Base-by-base conservation (phyloP, 1,140 invertebrate genomes). In the Drosophila bipectinata region DNA sequence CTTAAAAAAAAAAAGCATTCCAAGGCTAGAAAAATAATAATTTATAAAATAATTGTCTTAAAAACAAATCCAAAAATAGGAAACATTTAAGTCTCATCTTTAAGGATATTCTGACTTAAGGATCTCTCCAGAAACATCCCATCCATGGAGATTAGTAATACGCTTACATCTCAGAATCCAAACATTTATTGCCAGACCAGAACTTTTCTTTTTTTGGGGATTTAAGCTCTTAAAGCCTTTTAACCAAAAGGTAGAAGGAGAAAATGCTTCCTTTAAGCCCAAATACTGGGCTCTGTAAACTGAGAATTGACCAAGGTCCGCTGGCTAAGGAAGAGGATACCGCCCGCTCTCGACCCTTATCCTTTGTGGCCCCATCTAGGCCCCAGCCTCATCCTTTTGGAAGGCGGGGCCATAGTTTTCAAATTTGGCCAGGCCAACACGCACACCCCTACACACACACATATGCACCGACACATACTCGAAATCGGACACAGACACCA, bases 231-330 rank as follows among this genome's bases (percentile, higher is more conserved):
- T 18, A 18, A 34, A 37, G 14, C 18, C 52, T 9, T 9, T 34
- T 10, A 3, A 9, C 32, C 51, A 55, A 54, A 37, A 21, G 7
- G 32, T 9, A 37, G 18, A 55, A 34, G 39, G n/a, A 10, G 32
- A 44, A 28, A 44, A 32, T 44, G 48, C 30, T 53, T 34, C n/a
- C 64, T 69, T 71, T 71, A 58, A 71, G 64, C 64, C 64, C 24
- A 37, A 71, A 44, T 57, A 18, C 45, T 18, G 34, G 4, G 12
- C 51, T 5, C 10, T n/a, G 21, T 55, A 15, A 41, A 21, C 28
- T 15, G 9, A 48, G 10, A 57, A 45, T 52, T 58, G 67, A 69
- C 67, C 66, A 28, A 44, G 32, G 39, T 66, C 41, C 62, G 39
- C 44, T 24, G 64, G 53, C 47, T 30, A 52, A 71, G 53, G 47